Evolutionary conservation across 2,797 vertebrate species (phyloP).

Genomic region (Aeoliscus strigatus): DNA sequence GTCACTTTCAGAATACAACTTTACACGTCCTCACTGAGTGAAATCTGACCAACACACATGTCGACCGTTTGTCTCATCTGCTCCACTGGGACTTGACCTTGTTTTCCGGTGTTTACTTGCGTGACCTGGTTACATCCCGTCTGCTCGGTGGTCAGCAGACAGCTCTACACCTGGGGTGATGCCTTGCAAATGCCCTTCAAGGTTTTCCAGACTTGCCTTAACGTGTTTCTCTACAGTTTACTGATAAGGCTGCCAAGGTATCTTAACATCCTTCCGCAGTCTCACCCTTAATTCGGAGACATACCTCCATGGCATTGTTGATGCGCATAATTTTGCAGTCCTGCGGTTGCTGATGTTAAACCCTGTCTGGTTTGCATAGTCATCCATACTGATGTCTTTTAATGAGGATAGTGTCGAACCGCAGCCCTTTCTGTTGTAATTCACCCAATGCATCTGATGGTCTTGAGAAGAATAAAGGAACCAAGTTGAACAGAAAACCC

Average conservation of each 20-base stretch:
- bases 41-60: background rate
- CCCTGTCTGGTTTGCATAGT: constrained; percentile 1
- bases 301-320: constrained; percentile 2
- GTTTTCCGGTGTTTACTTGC: background rate
- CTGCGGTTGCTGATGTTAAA: too few relatives aligned
- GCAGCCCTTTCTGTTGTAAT: constrained; percentile 1
- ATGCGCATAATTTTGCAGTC: too few relatives aligned
- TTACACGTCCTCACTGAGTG: too few relatives aligned
- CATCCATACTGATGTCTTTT: constrained; percentile 1
- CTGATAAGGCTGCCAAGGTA: too few relatives aligned
- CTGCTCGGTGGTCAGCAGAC: constrained; percentile 2
- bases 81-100: background rate
- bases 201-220: background rate
- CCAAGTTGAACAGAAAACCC: constrained; percentile 2
- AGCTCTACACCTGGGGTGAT: constrained; percentile 2
- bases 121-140: constrained; percentile 4
- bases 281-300: background rate
- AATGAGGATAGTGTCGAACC: background rate
- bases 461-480: constrained; percentile 10
- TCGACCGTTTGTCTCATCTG: too few relatives aligned
- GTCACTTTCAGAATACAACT: too few relatives aligned
- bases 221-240: background rate
- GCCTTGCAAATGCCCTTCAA: background rate
- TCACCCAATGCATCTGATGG: constrained; percentile 3
- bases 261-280: too few relatives aligned